These are phyloP conservation scores for Agriopis marginaria DNA, from an alignment of 2,888 invertebrate species.

Conservation along the genomic window DNA sequence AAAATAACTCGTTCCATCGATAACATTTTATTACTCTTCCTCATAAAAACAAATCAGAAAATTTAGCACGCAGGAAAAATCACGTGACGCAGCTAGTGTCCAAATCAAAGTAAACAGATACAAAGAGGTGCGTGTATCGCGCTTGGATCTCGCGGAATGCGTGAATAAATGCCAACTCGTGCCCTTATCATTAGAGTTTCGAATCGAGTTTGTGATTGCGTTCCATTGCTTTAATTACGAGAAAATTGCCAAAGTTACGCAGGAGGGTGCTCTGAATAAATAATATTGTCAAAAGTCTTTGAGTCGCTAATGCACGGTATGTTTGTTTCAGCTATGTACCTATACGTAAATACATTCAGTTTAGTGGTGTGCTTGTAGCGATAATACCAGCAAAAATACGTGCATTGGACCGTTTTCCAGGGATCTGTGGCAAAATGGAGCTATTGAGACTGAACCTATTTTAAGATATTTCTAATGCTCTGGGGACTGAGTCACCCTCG, in stretches of 20 bases:
- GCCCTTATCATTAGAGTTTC: conserved; percentile 18
- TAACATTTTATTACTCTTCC: too few relatives aligned
- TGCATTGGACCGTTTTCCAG: too few relatives aligned
- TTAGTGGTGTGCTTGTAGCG: not conserved
- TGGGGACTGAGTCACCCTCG: too few relatives aligned
- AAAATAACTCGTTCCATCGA: too few relatives aligned
- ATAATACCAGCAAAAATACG: too few relatives aligned
- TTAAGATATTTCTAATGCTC: too few relatives aligned
- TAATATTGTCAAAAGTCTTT: conserved; percentile 11
- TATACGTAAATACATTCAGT: not conserved
- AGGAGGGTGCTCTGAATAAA: conserved; percentile 14
- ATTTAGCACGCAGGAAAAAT: too few relatives aligned
- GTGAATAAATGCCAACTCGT: conserved; percentile 1
- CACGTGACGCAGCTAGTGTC: too few relatives aligned
- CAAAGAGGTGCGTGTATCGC: conserved; percentile 10
- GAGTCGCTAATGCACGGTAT: conserved; percentile 4
- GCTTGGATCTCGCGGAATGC: conserved; percentile 8
- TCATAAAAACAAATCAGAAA: too few relatives aligned
- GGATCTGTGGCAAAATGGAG: too few relatives aligned
- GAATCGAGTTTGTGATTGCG: conserved; percentile 15
- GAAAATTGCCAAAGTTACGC: conserved; percentile 12
- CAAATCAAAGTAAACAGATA: not conserved
- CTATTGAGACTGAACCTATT: too few relatives aligned
- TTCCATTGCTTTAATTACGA: conserved; percentile 21
- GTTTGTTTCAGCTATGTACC: conserved; percentile 2